phyloP scores from a whole-genome alignment of 2,113 vertebrate species.

The Isichthys henryi region DNA sequence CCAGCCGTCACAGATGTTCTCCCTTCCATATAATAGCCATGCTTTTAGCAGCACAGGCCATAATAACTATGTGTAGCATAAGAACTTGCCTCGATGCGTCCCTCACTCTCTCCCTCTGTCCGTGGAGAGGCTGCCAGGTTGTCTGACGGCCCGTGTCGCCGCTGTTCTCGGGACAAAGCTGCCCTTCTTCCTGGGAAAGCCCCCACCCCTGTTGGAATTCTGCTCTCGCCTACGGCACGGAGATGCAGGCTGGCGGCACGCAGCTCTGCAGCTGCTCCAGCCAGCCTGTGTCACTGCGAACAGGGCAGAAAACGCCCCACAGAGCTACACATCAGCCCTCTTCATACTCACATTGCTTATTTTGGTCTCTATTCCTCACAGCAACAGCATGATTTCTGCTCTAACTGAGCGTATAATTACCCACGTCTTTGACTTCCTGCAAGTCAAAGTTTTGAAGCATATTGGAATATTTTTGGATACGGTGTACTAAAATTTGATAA shows the following conservation, averaged over 20 bases:
- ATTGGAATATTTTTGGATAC: neutral
- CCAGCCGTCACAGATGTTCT: neutral
- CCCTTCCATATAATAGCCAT: neutral
- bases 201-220: conserved; percentile 43
- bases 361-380: neutral
- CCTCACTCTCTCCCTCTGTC: neutral
- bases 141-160: neutral
- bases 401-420: neutral
- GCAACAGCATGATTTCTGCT: neutral
- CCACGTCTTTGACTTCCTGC: neutral
- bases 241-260: neutral
- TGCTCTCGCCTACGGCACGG: conserved; percentile 54
- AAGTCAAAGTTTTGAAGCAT: neutral
- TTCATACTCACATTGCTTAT: neutral
- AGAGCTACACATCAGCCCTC: neutral
- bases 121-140: neutral
- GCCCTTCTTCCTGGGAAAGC: conserved; percentile 4
- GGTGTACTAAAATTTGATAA: neutral
- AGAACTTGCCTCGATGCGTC: neutral
- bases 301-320: neutral
- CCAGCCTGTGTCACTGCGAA: neutral
- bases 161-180: conserved; percentile 1
- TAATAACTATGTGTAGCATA: neutral
- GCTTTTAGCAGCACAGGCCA: neutral
- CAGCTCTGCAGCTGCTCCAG: neutral